Evolutionary conservation across 2,797 vertebrate species (phyloP).

Genomic region (Enteromius argenteus): DNA sequence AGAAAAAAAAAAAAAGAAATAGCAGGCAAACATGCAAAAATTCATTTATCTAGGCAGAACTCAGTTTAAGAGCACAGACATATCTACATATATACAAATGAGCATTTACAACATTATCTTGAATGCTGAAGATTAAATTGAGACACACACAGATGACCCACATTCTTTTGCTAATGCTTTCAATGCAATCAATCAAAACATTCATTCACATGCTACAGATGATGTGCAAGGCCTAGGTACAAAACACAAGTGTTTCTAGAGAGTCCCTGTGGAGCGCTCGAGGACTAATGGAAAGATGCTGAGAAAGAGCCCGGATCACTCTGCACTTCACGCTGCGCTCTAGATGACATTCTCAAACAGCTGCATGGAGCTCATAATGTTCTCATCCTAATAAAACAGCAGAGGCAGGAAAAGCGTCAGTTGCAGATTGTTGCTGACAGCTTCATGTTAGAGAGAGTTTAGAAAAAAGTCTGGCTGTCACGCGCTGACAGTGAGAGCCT

Average conservation of each 20-base stretch:
- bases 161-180: background rate
- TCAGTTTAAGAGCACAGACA: background rate
- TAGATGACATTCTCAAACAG: constrained; percentile 95
- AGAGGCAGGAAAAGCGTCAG: constrained; percentile 28
- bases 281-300: constrained; percentile 22
- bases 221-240: constrained; percentile 9
- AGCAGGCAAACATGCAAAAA: constrained; percentile 46
- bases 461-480: constrained; percentile 13
- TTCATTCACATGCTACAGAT: constrained; percentile 39
- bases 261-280: constrained; percentile 18
- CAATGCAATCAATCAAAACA: constrained; percentile 24
- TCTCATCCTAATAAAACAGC: constrained; percentile 83
- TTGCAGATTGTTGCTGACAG: background rate
- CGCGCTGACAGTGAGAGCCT: background rate
- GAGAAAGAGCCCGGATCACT: constrained; percentile 20
- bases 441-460: background rate
- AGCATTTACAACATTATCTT: background rate
- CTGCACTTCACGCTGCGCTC: constrained; percentile 32
- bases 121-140: background rate
- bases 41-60: constrained; percentile 30
- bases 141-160: background rate
- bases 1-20: background rate
- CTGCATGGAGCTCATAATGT: constrained; percentile 96
- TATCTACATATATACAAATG: constrained; percentile 43
- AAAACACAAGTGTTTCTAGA: constrained; percentile 15